Percentiles rank a stretch among this genome's conserved stretches.
These are phyloP conservation scores for Bombus sylvicola DNA, from an alignment of 1,140 invertebrate species.

Conservation along the genomic window DNA sequence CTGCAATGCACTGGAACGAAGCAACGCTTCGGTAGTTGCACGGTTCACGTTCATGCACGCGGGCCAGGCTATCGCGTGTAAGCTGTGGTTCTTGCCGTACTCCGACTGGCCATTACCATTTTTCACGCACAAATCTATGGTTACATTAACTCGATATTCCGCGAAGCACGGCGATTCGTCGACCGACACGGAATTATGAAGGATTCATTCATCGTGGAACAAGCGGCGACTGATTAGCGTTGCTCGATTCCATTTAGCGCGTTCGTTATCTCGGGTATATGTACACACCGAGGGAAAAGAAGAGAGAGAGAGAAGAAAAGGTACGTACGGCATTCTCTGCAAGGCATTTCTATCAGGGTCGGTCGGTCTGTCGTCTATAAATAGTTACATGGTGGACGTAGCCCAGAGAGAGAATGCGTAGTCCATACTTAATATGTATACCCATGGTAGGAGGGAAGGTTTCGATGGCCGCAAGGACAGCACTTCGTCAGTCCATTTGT, in stretches of 20 bases:
- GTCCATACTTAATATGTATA: constrained; percentile 45
- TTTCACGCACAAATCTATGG: constrained; percentile 32
- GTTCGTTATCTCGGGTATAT: neutral
- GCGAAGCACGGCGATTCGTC: constrained; percentile 5
- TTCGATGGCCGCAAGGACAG: constrained; percentile 47
- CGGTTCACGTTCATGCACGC: neutral
- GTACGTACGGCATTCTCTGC: neutral
- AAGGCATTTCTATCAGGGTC: constrained; percentile 33
- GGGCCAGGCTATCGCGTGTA: constrained; percentile 17
- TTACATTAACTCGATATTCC: constrained; percentile 32
- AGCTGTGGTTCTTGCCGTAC: constrained; percentile 1
- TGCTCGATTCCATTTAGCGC: neutral
- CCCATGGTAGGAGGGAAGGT: constrained; percentile 31
- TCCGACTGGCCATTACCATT: constrained; percentile 21
- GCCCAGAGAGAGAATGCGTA: constrained; percentile 19
- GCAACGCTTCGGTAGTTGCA: constrained; percentile 35
- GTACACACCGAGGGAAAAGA: neutral
- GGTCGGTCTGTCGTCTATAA: constrained; percentile 29
- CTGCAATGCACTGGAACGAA: constrained; percentile 2
- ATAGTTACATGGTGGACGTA: constrained; percentile 26
- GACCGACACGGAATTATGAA: neutral
- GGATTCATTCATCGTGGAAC: constrained; percentile 14
- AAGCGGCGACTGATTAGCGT: constrained; percentile 9
- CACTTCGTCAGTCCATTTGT: constrained; percentile 47
- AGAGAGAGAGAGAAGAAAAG: neutral